These are phyloP conservation scores for Agrilus mali DNA, from an alignment of 2,888 invertebrate genomes.

Conservation along the genomic window DNA sequence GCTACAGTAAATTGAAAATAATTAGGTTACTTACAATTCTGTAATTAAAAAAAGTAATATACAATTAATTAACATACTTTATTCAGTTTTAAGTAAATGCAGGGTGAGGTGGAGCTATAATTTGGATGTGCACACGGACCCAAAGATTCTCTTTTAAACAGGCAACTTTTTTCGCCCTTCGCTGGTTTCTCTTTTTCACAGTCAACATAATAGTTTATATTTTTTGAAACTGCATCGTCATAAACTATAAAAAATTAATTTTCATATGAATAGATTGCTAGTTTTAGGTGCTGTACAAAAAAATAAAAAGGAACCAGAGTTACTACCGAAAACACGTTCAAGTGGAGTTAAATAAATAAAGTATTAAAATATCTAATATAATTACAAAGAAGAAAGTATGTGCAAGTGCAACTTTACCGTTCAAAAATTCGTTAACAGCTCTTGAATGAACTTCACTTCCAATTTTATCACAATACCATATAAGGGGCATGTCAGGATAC, in stretches of 20 bases:
- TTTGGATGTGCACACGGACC: constrained; percentile 17
- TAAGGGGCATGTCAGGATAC: no score
- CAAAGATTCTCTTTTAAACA: constrained; percentile 13
- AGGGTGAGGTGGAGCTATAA: constrained; percentile 19
- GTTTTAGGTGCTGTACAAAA: no score
- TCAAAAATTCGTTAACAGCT: no score
- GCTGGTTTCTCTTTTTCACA: constrained; percentile 6
- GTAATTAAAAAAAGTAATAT: constrained; percentile 16
- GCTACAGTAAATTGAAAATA: constrained; percentile 7
- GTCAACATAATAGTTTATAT: constrained; percentile 4
- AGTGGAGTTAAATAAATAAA: no score
- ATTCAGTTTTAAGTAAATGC: constrained; percentile 21
- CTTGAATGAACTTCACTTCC: no score
- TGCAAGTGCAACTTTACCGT: no score
- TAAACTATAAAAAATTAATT: constrained; percentile 9
- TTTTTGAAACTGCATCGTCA: constrained; percentile 2
- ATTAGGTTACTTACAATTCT: background rate
- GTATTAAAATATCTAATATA: no score
- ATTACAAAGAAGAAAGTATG: no score
- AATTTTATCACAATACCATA: no score
- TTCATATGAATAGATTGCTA: no score
- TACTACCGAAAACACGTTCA: no score
- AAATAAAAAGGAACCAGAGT: no score
- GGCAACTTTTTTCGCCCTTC: constrained; percentile 12
- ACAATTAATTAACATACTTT: constrained; percentile 24